A percentile compares a stretch with the other conserved stretches of the same genome.
These are phyloP conservation scores for Blastomussa wellsi DNA, from an alignment of 92 coral and sea anemone genomes.

Conservation along the genomic window DNA sequence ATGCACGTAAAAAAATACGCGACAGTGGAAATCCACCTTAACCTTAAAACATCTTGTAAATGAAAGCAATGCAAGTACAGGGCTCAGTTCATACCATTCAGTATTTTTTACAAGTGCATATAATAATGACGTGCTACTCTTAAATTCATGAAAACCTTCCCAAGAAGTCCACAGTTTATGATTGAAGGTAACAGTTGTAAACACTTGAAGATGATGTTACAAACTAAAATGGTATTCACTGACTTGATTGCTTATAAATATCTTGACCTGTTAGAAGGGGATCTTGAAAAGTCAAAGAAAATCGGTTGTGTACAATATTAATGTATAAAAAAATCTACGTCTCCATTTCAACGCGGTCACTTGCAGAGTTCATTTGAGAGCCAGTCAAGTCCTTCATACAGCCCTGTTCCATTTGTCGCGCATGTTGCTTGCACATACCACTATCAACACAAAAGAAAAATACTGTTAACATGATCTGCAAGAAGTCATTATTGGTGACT, in stretches of 20 bases:
- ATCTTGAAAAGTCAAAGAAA: conserved; percentile 6
- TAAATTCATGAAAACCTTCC: not conserved
- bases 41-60: not conserved
- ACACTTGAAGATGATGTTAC: not conserved
- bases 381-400: conserved; percentile 98
- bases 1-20: too few species aligned
- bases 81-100: not conserved
- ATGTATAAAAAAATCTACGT: conserved; percentile 17
- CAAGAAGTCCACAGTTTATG: not conserved
- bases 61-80: conserved; percentile 2
- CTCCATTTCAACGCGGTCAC: conserved; percentile 12
- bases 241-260: conserved; percentile 1
- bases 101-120: not conserved
- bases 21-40: too few species aligned
- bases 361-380: conserved; percentile 84
- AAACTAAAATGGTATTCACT: not conserved
- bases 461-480: not conserved
- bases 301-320: conserved; percentile 11
- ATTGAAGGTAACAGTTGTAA: not conserved
- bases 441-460: conserved; percentile 38
- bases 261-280: not conserved
- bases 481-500: too few species aligned
- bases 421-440: conserved; percentile 86
- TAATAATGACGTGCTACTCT: not conserved
- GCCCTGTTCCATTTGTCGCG: conserved; percentile 88